Conservation (phyloP, 2,888 invertebrate species). For the Tuta absoluta region DNA sequence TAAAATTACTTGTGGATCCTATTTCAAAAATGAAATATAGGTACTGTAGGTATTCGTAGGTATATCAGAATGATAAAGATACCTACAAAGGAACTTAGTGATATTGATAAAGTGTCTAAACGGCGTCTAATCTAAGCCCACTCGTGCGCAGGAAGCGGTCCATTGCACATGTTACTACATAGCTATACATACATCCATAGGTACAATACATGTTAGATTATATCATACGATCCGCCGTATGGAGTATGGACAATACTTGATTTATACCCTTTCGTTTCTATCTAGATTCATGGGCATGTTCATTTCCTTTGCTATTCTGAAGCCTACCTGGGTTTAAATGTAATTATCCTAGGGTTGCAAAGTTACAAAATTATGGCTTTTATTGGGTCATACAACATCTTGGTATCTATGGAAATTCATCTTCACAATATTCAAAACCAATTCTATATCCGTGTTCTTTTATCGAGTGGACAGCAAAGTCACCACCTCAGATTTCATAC, state of each 20-base stretch:
- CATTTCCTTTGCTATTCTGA: constrained; percentile 11
- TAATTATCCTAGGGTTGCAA: background rate
- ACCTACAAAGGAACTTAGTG: background rate
- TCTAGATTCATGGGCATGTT: constrained; percentile 5
- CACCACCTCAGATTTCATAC: too few species aligned
- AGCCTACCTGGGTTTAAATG: constrained; percentile 1
- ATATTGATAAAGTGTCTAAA: constrained; percentile 15
- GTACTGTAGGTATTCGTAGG: background rate
- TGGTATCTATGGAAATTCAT: too few species aligned
- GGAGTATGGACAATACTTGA: constrained; percentile 4
- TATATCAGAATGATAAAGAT: background rate
- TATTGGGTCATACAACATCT: background rate
- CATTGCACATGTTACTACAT: constrained; percentile 9
- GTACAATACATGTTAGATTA: background rate
- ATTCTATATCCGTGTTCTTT: too few species aligned
- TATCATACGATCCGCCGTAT: constrained; percentile 4
- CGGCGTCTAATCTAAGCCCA: constrained; percentile 8
- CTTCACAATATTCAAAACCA: too few species aligned
- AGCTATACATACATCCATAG: background rate
- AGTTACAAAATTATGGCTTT: background rate
- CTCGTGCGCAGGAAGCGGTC: constrained; percentile 16
- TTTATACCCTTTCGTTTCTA: constrained; percentile 7
- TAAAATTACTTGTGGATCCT: background rate
- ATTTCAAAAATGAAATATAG: background rate
- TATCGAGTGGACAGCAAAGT: too few species aligned